Conservation (phyloP, 1,140 invertebrate species). For the Drosophila punjabiensis region DNA sequence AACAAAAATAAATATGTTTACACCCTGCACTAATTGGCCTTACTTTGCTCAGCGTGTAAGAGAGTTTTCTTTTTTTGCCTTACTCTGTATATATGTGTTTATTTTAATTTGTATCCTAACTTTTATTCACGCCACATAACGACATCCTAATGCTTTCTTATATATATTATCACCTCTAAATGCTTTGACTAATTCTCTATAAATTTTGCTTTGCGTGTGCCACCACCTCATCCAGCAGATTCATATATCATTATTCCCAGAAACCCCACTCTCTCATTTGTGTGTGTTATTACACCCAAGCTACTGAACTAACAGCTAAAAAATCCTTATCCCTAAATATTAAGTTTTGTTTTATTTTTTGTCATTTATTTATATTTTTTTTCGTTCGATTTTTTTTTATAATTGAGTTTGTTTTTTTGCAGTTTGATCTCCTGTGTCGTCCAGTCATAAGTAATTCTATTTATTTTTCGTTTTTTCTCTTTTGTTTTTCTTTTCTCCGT, state of each 20-base stretch:
- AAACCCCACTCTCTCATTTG: slow-evolving; percentile 22
- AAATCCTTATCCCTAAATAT: slow-evolving; percentile 35
- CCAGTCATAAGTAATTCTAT: slow-evolving; percentile 81
- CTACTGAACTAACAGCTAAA: slow-evolving; percentile 38
- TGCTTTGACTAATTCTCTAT: slow-evolving; percentile 45
- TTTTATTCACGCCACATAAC: slow-evolving; percentile 22
- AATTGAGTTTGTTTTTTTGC: slow-evolving; percentile 44
- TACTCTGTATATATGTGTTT: slow-evolving; percentile 57
- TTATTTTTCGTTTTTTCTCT: slow-evolving; percentile 80
- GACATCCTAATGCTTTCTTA: slow-evolving; percentile 40
- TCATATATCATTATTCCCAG: slow-evolving; percentile 1
- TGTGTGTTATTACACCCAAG: slow-evolving; percentile 38
- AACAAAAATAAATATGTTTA: slow-evolving; percentile 64
- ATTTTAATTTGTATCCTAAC: slow-evolving; percentile 49
- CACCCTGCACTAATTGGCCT: slow-evolving; percentile 77
- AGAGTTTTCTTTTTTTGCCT: slow-evolving; percentile 49
- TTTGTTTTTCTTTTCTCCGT: slow-evolving; percentile 78
- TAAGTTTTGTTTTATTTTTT: slow-evolving; percentile 48
- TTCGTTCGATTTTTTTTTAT: slow-evolving; percentile 25
- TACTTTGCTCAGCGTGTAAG: slow-evolving; percentile 54
- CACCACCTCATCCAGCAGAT: slow-evolving; percentile 26
- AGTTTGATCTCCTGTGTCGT: slow-evolving; percentile 58
- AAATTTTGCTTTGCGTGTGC: slow-evolving; percentile 35
- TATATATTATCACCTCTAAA: slow-evolving; percentile 20
- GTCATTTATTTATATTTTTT: slow-evolving; percentile 24